phyloP scores from a whole-genome alignment of 2,797 vertebrate species.

The Squalus acanthias region DNA sequence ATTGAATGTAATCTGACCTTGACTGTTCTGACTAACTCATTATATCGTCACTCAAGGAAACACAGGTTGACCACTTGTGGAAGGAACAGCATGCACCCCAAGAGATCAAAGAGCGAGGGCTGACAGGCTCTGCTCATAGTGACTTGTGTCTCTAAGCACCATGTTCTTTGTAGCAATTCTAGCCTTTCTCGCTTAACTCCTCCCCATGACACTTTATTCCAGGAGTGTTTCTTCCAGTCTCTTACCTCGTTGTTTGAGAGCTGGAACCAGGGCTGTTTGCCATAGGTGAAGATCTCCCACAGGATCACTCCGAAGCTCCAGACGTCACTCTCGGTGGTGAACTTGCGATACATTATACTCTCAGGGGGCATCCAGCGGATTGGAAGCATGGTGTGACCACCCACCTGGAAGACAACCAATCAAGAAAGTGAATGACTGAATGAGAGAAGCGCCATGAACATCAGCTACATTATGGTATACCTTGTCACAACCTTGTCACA shows the following conservation, averaged over 20 bases:
- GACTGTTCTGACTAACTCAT: not conserved
- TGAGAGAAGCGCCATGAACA: not conserved
- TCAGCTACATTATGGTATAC: not conserved
- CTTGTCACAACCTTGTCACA: not conserved
- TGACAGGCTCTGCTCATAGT: not conserved
- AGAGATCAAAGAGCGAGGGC: not conserved
- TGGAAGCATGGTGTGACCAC: constrained; percentile 96
- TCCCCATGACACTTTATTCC: not conserved
- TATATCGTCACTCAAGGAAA: not conserved
- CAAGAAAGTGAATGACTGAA: not conserved
- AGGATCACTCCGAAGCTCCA: constrained; percentile 98
- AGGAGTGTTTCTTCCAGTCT: not conserved
- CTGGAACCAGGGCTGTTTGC: constrained; percentile 98
- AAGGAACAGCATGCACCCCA: not conserved
- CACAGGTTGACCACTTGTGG: not conserved
- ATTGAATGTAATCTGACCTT: not conserved
- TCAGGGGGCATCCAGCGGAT: constrained; percentile 99
- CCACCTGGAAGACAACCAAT: constrained; percentile 65
- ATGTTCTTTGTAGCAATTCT: not conserved
- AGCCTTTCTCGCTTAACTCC: not conserved
- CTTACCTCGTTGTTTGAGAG: constrained; percentile 94
- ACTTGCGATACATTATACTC: constrained; percentile 99
- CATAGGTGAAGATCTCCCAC: constrained; percentile 98
- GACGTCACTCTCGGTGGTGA: constrained; percentile 94
- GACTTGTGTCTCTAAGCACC: not conserved